These are phyloP conservation scores for Hypotaenidia philippensis DNA, from an alignment of 2,797 vertebrate species.

Conservation along the genomic window DNA sequence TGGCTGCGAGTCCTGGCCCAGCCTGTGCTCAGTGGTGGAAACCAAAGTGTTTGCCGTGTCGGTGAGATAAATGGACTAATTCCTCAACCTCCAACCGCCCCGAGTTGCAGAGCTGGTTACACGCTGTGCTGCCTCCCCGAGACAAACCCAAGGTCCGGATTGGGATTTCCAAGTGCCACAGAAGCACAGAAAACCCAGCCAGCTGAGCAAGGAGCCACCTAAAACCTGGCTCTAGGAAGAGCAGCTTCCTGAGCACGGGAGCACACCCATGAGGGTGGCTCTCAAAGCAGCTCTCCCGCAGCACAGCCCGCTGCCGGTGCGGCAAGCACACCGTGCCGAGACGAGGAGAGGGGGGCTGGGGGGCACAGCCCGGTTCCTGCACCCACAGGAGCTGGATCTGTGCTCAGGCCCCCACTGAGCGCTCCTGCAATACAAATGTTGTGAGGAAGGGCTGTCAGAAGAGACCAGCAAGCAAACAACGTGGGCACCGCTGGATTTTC, in stretches of 20 bases:
- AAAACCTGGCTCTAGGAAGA: background rate
- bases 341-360: rapidly evolving
- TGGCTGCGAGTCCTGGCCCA: background rate
- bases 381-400: rapidly evolving
- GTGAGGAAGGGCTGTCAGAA: background rate
- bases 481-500: background rate
- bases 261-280: rapidly evolving
- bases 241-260: background rate
- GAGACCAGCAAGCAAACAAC: background rate
- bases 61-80: background rate
- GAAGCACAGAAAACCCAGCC: background rate
- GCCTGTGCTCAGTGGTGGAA: rapidly evolving
- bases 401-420: background rate
- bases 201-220: background rate
- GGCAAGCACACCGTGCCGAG: rapidly evolving
- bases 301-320: background rate
- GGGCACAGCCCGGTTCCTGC: background rate
- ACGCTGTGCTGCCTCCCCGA: background rate
- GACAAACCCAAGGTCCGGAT: background rate
- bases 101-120: background rate
- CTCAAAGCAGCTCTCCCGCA: rapidly evolving
- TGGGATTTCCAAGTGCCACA: background rate
- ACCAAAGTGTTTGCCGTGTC: background rate
- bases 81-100: background rate
- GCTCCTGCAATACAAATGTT: rapidly evolving